A percentile compares a stretch with the other conserved stretches of the same genome.
Conservation (phyloP, 2,888 invertebrate species). For the Pegoplata infirma region DNA sequence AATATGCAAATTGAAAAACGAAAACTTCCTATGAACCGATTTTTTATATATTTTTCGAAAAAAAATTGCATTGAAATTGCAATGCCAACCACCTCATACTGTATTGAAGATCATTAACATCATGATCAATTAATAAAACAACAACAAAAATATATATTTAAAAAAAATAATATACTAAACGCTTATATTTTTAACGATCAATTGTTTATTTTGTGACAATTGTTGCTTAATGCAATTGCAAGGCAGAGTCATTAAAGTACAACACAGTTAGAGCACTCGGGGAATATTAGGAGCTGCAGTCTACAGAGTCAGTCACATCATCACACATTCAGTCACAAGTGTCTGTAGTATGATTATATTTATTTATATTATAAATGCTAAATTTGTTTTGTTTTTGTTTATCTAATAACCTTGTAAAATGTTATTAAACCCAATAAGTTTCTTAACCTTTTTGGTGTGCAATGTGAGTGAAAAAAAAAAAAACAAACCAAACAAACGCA, state of each 20-base stretch:
- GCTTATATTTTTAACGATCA: conserved; percentile 22
- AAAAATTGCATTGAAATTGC: conserved; percentile 44
- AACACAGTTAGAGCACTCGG: conserved; percentile 42
- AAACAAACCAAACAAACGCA: conserved; percentile 38
- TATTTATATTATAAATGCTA: conserved; percentile 45
- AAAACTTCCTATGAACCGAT: conserved; percentile 49
- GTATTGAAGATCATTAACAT: conserved; percentile 60
- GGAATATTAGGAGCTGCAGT: neutral
- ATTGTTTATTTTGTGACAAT: conserved; percentile 44
- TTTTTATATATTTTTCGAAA: too few relatives aligned
- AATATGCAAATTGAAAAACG: conserved; percentile 30
- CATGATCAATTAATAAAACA: conserved; percentile 56
- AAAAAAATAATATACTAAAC: neutral
- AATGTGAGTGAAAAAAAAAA: conserved; percentile 15
- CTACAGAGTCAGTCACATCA: neutral
- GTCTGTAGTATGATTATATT: conserved; percentile 16
- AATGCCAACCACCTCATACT: conserved; percentile 59
- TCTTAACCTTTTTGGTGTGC: conserved; percentile 73
- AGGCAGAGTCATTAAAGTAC: neutral
- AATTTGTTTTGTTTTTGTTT: conserved; percentile 68
- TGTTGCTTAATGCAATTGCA: conserved; percentile 48
- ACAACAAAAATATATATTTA: neutral
- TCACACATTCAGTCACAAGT: neutral
- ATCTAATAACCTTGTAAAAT: conserved; percentile 77
- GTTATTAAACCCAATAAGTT: conserved; percentile 78